Percentiles rank a stretch among this genome's conserved stretches.
These are phyloP conservation scores for Sycophila texana DNA, from an alignment of 2,888 invertebrate species.

Conservation along the genomic window DNA sequence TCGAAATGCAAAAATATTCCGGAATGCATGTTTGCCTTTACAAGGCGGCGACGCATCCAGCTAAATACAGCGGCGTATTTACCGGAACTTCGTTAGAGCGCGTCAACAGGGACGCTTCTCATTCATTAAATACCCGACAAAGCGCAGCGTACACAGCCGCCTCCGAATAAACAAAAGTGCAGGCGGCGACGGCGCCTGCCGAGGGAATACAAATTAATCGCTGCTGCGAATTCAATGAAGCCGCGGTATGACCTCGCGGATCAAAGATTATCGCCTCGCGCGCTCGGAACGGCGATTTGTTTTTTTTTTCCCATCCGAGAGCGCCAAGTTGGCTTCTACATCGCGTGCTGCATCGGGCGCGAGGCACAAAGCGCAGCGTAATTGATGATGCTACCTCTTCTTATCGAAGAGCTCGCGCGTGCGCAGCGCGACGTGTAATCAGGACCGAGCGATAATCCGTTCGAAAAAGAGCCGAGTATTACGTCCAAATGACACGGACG, in stretches of 20 bases:
- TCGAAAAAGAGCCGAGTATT: too few species aligned
- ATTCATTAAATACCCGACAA: constrained; percentile 16
- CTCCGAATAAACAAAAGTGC: constrained; percentile 5
- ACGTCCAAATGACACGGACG: too few species aligned
- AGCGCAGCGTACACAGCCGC: not conserved
- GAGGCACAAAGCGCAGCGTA: too few species aligned
- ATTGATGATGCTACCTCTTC: too few species aligned
- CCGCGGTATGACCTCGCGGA: not conserved
- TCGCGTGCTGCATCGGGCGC: too few species aligned
- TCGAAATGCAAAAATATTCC: not conserved
- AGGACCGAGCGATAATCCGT: too few species aligned
- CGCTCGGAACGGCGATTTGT: not conserved
- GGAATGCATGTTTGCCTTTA: constrained; percentile 20
- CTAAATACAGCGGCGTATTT: not conserved
- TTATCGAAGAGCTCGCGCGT: too few species aligned
- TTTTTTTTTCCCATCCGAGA: not conserved
- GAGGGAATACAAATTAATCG: not conserved
- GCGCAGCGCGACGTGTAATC: too few species aligned
- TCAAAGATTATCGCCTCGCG: too few species aligned
- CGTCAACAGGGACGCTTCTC: constrained; percentile 7
- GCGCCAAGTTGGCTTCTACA: not conserved
- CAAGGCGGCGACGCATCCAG: not conserved
- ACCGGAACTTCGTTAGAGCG: constrained; percentile 3
- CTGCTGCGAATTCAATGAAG: not conserved
- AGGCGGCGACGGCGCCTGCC: not conserved